Evolutionary conservation across 2,113 vertebrate genomes (phyloP).

Genomic region (Plotosus lineatus): DNA sequence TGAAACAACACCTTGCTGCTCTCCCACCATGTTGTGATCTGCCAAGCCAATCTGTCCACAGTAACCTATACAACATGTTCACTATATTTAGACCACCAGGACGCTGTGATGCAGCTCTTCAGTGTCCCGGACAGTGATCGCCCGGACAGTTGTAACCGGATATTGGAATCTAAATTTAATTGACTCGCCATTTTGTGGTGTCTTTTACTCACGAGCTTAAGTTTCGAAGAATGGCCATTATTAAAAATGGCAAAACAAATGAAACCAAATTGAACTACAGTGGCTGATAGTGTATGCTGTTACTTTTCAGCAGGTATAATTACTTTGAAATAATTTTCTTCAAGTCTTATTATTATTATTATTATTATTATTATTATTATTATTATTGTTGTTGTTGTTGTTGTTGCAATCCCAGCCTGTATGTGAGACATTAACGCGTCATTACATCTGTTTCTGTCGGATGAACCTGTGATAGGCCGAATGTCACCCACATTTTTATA

Average conservation of each 20-base stretch:
- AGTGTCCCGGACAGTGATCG: slow-evolving; percentile 19
- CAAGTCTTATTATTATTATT: neutral
- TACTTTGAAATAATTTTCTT: neutral
- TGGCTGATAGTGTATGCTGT: neutral
- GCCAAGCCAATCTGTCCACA: neutral
- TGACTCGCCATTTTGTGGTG: slow-evolving; percentile 59
- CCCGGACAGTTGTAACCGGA: slow-evolving; percentile 53
- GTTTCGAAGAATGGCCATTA: neutral
- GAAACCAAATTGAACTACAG: neutral
- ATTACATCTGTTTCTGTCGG: neutral
- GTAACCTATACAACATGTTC: too few species aligned
- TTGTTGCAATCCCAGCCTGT: too few species aligned
- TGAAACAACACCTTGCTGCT: slow-evolving; percentile 14
- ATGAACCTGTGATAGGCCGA: neutral
- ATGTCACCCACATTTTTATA: neutral
- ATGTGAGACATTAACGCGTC: too few species aligned
- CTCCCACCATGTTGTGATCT: neutral
- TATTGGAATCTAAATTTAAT: slow-evolving; percentile 65
- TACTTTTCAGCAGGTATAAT: neutral
- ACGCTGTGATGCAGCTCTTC: neutral
- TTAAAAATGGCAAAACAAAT: neutral
- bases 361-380: too few species aligned
- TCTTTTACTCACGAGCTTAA: neutral
- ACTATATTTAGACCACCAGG: slow-evolving; percentile 30
- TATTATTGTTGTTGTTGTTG: too few species aligned